Evolutionary conservation across 1,140 invertebrate genomes (phyloP), one percentile per base, ranked within the genome.

Genomic region (Heliconius hewitsoni): DNA sequence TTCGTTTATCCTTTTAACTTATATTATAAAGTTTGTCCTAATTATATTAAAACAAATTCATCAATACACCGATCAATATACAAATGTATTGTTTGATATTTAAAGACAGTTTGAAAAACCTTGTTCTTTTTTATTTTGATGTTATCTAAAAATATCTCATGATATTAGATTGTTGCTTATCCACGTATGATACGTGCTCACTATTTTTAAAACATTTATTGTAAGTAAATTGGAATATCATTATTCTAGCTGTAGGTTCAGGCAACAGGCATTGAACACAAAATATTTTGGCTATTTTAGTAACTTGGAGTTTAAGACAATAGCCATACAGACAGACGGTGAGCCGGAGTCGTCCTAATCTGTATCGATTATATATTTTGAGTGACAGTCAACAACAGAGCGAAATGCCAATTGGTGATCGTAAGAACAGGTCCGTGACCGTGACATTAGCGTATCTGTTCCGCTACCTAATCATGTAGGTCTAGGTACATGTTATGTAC

Each of bases 381-480:
- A 86, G 84, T 87, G 85, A 86, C 85, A 88, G 79, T 81, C 79
- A 86, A 83, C 60, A 66, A 83, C 77, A 84, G 30, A 78, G 71
- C 30, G 83, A 91, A 90, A 91, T 91, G 89, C 88, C 90, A 91
- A 80, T 76, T 77, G 82, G 84, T 85, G 85, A 86, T 87, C 87
- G 86, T 90, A 89, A 87, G 89, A 89, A 85, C 84, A 78, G 86
- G 86, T 80, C 79, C 73, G 82, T 66, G 90, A 75, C 90, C 90
- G 37, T 91, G 90, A 91, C 90, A 91, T 91, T 91, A 89, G 78
- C 82, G 60, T 71, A 83, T 89, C 76, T 83, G 86, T 89, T 91
- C 86, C 87, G 88, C 85, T 80, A 87, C 83, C 84, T 84, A 90
- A 84, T 77, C 75, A 66, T 30, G 23, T 30, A 16, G 13, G 9